phyloP scores from a whole-genome alignment of 2,113 vertebrate genomes.

The Bettongia penicillata region DNA sequence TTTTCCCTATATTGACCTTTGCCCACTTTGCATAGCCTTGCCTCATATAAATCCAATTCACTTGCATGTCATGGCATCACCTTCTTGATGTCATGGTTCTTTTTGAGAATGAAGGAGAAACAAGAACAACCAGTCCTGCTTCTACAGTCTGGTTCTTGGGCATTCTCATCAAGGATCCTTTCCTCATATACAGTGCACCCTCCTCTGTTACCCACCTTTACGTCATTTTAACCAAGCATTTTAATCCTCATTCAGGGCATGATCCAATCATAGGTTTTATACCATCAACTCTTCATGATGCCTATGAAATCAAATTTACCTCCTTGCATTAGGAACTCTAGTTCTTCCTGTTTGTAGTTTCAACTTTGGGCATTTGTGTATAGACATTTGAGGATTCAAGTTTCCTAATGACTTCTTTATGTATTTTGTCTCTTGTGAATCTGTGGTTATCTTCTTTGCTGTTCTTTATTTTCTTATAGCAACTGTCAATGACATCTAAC shows the following conservation, averaged over 20 bases:
- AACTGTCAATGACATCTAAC: background rate
- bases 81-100: no score
- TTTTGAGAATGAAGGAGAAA: no score
- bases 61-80: no score
- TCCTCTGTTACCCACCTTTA: background rate
- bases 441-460: background rate
- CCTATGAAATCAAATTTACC: background rate
- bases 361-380: background rate
- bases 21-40: no score
- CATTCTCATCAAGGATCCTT: no score
- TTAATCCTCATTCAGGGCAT: no score
- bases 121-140: no score
- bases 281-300: no score
- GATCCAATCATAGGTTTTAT: no score
- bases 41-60: no score
- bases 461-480: background rate
- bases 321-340: background rate
- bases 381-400: background rate
- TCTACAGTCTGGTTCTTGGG: background rate
- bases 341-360: background rate
- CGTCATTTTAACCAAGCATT: background rate
- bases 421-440: background rate
- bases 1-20: background rate
- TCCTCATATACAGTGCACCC: background rate
- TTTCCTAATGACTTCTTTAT: background rate